Evolutionary conservation across 1,140 invertebrate species (phyloP).

Genomic region (Hyles vespertilio): DNA sequence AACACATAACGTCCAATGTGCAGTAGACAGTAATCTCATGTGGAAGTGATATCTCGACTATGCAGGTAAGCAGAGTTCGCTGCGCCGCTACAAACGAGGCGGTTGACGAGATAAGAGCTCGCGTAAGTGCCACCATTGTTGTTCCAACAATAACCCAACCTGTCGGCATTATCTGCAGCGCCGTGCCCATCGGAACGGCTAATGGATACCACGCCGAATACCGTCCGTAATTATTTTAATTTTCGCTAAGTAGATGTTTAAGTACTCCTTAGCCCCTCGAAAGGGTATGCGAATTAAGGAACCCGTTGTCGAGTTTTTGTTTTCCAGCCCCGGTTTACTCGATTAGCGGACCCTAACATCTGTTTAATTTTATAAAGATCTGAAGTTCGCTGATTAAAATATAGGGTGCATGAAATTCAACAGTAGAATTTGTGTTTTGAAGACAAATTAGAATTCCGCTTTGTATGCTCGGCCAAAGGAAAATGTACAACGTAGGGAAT

Average conservation of each 20-base stretch:
- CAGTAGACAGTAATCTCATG: slow-evolving; percentile 10
- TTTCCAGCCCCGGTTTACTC: slow-evolving; percentile 10
- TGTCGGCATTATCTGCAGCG: slow-evolving; percentile 48
- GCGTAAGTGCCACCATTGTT: slow-evolving; percentile 55
- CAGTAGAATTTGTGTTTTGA: no score
- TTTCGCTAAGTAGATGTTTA: slow-evolving; percentile 35
- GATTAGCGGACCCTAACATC: slow-evolving; percentile 8
- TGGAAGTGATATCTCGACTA: slow-evolving; percentile 23
- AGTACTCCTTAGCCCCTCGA: slow-evolving; percentile 29
- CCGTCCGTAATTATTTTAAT: slow-evolving; percentile 53
- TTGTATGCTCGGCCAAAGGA: no score
- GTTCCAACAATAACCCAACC: slow-evolving; percentile 51
- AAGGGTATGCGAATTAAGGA: slow-evolving; percentile 23
- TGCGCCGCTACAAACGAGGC: slow-evolving; percentile 48
- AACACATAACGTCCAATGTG: neutral
- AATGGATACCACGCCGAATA: slow-evolving; percentile 48
- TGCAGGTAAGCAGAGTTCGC: slow-evolving; percentile 37
- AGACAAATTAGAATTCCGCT: no score
- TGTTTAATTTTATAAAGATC: slow-evolving; percentile 6
- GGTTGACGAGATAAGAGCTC: slow-evolving; percentile 56
- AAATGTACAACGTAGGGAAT: no score
- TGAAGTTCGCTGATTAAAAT: neutral
- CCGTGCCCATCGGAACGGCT: slow-evolving; percentile 30
- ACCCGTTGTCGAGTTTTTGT: slow-evolving; percentile 17
- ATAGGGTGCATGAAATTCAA: no score